A percentile compares a stretch with the other conserved stretches of the same genome.
Conservation (phyloP, 2,888 invertebrate species). For the Tubulanus polymorphus region DNA sequence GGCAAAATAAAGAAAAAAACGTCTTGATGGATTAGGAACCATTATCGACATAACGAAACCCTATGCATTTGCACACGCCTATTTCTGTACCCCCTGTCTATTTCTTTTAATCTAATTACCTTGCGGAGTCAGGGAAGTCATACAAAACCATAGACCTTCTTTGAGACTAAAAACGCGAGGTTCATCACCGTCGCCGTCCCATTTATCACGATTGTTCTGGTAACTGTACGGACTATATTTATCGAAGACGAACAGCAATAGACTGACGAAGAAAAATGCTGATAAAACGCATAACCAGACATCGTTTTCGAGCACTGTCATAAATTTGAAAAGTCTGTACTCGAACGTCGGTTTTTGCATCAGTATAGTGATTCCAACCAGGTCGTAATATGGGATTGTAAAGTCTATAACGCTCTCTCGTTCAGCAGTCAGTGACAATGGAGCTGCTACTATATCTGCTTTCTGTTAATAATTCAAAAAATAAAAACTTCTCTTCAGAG, state of each 20-base stretch:
- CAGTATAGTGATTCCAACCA: conserved; percentile 93
- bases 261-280: conserved; percentile 52
- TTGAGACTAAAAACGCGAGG: conserved; percentile 91
- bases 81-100: too few relatives aligned
- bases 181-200: conserved; percentile 73
- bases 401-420: conserved; percentile 86
- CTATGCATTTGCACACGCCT: too few relatives aligned
- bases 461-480: conserved; percentile 52
- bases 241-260: conserved; percentile 94
- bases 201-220: conserved; percentile 57
- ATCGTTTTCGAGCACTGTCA: conserved; percentile 90
- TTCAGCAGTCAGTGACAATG: conserved; percentile 95
- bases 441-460: conserved; percentile 90
- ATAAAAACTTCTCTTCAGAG: neutral
- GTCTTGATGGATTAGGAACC: too few relatives aligned
- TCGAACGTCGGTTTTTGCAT: conserved; percentile 86
- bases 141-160: conserved; percentile 98
- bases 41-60: too few relatives aligned
- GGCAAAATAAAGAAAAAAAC: too few relatives aligned
- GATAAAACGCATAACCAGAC: conserved; percentile 88
- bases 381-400: conserved; percentile 96
- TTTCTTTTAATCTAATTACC: too few relatives aligned
- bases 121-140: conserved; percentile 93
- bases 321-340: conserved; percentile 92
- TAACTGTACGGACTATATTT: conserved; percentile 96